Base-by-base conservation (phyloP, 1,140 invertebrate genomes). In the Hyposmocoma kahamanoa region DNA sequence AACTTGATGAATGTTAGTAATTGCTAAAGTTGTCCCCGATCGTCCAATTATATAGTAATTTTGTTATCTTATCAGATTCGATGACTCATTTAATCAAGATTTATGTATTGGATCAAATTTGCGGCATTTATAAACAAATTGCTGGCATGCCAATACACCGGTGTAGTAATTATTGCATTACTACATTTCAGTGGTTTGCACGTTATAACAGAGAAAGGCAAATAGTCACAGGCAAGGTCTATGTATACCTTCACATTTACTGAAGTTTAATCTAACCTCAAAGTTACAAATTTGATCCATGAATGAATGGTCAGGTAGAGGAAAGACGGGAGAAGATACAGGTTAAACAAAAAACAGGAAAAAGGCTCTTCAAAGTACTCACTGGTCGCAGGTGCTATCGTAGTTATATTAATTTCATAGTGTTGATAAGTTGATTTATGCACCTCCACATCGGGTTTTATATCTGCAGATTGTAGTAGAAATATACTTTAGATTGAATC, bases 401-500 rank as follows among this genome's bases (percentile, higher is more conserved):
- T 59, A 62, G 63, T 62, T 60, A 78, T 54, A 62, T 69, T 59
- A 59, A 62, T 60, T 72, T 70, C 67, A 59, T 79, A 73, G 67
- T 68, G 69, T 75, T 53, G 70, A 73, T 64, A 71, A 64, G 55
- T 67, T 53, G 71, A 58, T 74, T 74, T 83, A 70, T 75, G 72
- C 74, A 82, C 71, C 68, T 73, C 79, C 72, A 67, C 75, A 68
- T 77, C 82, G 54, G 76, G 68, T 62, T 72, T 71, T 59, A 72
- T 44, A 80, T 85, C 82, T 85, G 82, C 82, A 76, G 79, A 76
- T 72, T 69, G 74, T 80, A 71, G 72, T 68, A 76, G 64, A 75
- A 77, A 74, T 48, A 72, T 62, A 60, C 68, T 10, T 84, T 70
- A 50, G 44, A 47, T 20, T 50, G 22, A 21, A 45, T 44, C 30